These are phyloP conservation scores for Takifugu ocellatus DNA, from an alignment of 2,797 vertebrate species.

Conservation along the genomic window DNA sequence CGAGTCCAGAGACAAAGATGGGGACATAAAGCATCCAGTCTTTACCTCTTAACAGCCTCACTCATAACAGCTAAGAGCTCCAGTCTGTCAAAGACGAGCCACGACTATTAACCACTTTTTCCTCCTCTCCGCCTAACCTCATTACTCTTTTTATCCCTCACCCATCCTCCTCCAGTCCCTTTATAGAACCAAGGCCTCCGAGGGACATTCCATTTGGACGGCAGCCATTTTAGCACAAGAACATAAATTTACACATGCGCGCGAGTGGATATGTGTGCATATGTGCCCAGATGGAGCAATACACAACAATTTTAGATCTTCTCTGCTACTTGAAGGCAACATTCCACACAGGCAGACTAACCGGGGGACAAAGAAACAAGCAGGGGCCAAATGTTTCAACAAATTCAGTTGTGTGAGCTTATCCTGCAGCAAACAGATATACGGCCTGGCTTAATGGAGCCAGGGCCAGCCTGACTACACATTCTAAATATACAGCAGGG, in stretches of 20 bases:
- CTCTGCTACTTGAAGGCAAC: conserved; percentile 47
- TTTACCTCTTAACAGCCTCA: conserved; percentile 43
- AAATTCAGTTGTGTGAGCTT: conserved; percentile 42
- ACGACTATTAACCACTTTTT: conserved; percentile 43
- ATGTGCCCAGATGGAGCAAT: conserved; percentile 30
- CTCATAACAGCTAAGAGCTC: conserved; percentile 46
- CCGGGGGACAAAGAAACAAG: conserved; percentile 48
- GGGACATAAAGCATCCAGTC: conserved; percentile 54
- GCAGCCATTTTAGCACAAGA: conserved; percentile 69
- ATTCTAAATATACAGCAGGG: conserved; percentile 57
- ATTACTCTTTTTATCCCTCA: conserved; percentile 56
- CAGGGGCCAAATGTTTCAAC: conserved; percentile 31
- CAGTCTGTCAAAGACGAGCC: conserved; percentile 27
- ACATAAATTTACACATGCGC: conserved; percentile 59
- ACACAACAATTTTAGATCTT: conserved; percentile 41
- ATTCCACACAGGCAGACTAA: conserved; percentile 41
- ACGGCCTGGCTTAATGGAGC: conserved; percentile 35
- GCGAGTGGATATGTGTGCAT: conserved; percentile 28
- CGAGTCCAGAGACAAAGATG: conserved; percentile 54
- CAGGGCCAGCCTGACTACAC: conserved; percentile 32
- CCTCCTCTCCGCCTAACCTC: conserved; percentile 45
- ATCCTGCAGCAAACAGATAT: conserved; percentile 40
- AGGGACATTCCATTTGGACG: conserved; percentile 72
- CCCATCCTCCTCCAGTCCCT: conserved; percentile 62
- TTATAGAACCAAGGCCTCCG: conserved; percentile 66